Base-by-base conservation (phyloP, 2,888 invertebrate species). In the Drosophila ezoana region DNA sequence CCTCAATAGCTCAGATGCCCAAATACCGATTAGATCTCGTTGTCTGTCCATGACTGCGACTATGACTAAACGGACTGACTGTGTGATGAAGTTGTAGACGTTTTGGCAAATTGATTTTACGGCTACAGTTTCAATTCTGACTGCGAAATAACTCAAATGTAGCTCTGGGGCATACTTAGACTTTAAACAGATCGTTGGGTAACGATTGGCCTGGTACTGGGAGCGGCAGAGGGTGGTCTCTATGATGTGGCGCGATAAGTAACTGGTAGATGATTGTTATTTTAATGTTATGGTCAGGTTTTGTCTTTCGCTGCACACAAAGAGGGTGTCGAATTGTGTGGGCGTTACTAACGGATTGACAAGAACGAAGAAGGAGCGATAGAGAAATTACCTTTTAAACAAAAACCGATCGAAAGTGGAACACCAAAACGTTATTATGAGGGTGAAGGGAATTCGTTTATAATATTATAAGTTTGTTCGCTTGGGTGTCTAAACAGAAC, bases 41-140 rank as follows among this genome's bases (percentile, higher is more conserved):
- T 37, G 49, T 56, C 52, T 54, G 57, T 41, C 65, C 32, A 47
- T 49, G 37, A 32, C 59, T 41, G n/a, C 20, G 54, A 56, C 57
- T 74, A 68, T 68, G 72, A 76, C 75, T 76, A 75, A 75, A 67
- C 48, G 74, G 51, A 74, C 60, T 68, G 72, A 75, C 60, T 68
- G 72, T 77, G 54, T 83, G 89, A 90, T 90, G 85, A 89, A 90
- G 90, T 81, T 90, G 89, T 90, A 89, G 90, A 86, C 79, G 85
- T 90, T 88, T 85, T 80, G 79, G 69, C 74, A 90, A 90, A 90
- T 90, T 90, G 90, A 90, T 90, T 90, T 90, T 86, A 89, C 89
- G 89, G 81, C 87, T 75, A 69, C 70, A 68, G 70, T 70, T 79
- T 73, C 57, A 62, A 75, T 78, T 67, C 76, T 61, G 72, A 78